Base-by-base conservation (phyloP, 2,888 invertebrate species). In the Sarcophaga variegata region DNA sequence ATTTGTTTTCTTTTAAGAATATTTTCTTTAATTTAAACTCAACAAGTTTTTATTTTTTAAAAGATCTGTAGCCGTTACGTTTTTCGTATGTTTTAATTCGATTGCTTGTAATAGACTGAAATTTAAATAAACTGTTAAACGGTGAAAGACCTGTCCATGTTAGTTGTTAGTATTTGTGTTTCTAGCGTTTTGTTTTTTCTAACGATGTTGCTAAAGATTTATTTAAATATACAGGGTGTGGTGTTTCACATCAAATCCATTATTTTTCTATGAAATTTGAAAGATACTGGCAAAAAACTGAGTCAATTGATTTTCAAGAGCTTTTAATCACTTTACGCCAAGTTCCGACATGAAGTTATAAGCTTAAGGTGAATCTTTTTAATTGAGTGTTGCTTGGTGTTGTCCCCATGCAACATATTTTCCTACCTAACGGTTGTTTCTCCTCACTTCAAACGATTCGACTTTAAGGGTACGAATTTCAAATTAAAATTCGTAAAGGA, bases 191-290 rank as follows among this genome's bases (percentile, higher is more conserved):
- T 37, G 37, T 37, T 37, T 77, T 62, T 71, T 74, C 59, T 63
- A 82, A 83, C 83, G 71, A 70, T 84, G 81, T 82, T 79, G 59
- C 72, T 76, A 20, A 87, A 87, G 87, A 87, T 87, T 87, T 84
- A 84, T 87, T 87, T 77, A 67, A 84, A 84, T 71, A 63, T 76
- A 87, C 87, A 87, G 84, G 84, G 87, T 84, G 87, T 2, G 63
- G 59, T 20, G 47, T 75, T 60, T 2, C 1, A 37, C 69, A 49
- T 66, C 5, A 10, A 37, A 37, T 37, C 8, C 10, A 37, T 37
- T 37, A 2, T 37, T 37, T 37, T 37, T 10, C 2, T 2, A 37
- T 37, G 37, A 37, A 37, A 37, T 37, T 37, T 37, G 8, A 37
- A 37, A 37, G 1, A 22, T 22, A 22, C 22, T 22, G 22, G 22